These are phyloP conservation scores for Pristionchus maxplancki DNA, from an alignment of 2,888 invertebrate species.

Conservation along the genomic window DNA sequence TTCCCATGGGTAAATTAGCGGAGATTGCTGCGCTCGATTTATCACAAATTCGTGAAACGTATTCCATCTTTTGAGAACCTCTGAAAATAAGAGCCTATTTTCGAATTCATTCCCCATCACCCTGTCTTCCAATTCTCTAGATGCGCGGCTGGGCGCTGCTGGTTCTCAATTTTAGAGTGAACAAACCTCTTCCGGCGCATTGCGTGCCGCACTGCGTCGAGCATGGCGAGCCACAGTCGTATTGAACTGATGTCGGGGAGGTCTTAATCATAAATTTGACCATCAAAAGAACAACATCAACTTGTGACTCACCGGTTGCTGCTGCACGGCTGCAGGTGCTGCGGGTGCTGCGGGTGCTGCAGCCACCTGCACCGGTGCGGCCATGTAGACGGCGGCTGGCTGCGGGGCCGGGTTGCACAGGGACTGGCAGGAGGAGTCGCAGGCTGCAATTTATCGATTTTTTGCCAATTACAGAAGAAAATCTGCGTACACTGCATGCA, in stretches of 20 bases:
- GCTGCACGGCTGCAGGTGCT: neutral
- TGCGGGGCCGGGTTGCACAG: neutral
- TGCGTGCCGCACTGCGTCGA: slow-evolving; percentile 35
- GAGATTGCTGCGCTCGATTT: no score
- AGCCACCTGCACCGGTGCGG: neutral
- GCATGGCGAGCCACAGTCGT: slow-evolving; percentile 38
- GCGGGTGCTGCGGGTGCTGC: neutral
- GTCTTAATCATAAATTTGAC: neutral
- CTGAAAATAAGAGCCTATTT: no score
- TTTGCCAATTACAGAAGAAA: no score
- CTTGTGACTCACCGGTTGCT: neutral
- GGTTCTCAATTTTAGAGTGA: neutral
- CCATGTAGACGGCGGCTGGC: neutral
- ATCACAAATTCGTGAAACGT: no score
- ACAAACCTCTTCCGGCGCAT: slow-evolving; percentile 46
- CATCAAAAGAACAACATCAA: no score
- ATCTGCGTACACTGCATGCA: slow-evolving; percentile 41
- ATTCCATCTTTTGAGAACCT: no score
- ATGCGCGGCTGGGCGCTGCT: no score
- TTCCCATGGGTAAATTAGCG: no score
- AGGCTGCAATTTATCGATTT: slow-evolving; percentile 43
- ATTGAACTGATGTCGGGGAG: neutral
- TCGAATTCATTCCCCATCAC: no score
- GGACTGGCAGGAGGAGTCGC: slow-evolving; percentile 41
- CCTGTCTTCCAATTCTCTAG: no score